Base-by-base conservation (phyloP, 2,113 vertebrate genomes). In the Agapornis roseicollis region DNA sequence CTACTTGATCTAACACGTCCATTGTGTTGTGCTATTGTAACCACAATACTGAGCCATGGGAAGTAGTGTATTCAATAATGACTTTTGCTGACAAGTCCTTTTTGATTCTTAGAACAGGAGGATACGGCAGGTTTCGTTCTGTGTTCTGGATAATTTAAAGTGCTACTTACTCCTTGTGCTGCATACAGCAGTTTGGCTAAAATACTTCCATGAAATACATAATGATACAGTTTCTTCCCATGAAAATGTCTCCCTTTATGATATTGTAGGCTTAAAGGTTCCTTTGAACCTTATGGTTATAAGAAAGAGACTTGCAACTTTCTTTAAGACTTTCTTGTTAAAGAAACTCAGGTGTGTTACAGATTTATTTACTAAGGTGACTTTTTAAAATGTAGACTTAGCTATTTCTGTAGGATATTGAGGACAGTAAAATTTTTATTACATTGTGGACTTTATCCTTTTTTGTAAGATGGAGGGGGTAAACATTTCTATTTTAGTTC, bases 181-280 rank as follows among this genome's bases (percentile, higher is more conserved):
- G 90, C 80, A 31, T 64, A 47, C 64, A 91, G 94, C 77, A 93
- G n/a, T 81, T 93, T 95, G 81, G 81, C 85, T 86, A 56, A 88
- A 76, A 28, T 86, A 46, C 42, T 68, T 71, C 33, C 35, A 31
- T 49, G 33, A 70, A 88, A 60, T 39, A 28, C 20, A 61, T 28
- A 58, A 66, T 33, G 42, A 63, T 66, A 39, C 46, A 7, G 17
- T 56, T 90, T 78, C 50, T 74, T 71, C 39, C 71, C 27, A 11
- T 50, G 52, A 64, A 55, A 86, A 42, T 31, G 7, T 63, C 68
- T 89, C 56, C 41, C 37, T 79, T 56, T 44, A 56, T 56, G 41
- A 49, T 68, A 11, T 3, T 72, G 35, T 29, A 64, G 23, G 25
- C 72, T 64, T 78, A 61, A 70, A 81, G 33, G 44, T 47, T 71